Conservation (phyloP, 2,888 invertebrate genomes). For the Therioaphis trifolii region DNA sequence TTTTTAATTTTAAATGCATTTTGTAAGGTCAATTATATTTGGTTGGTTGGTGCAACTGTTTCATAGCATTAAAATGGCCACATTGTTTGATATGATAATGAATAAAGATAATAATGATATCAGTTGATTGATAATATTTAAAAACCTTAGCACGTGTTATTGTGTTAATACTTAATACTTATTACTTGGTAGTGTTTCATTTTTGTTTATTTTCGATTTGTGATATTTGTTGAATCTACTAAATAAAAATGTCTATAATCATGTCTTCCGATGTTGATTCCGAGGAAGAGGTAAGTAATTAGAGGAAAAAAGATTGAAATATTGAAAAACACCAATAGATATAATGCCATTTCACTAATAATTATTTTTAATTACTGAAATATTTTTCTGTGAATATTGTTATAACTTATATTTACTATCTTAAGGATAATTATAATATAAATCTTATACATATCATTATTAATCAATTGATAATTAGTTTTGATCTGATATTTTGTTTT, state of each 20-base stretch:
- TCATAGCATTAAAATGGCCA: background rate
- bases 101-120: too few species aligned
- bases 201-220: background rate
- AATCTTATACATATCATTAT: too few species aligned
- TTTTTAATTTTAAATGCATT: too few species aligned
- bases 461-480: too few species aligned
- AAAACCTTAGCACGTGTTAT: background rate
- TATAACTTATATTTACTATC: too few species aligned
- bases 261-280: conserved; percentile 54
- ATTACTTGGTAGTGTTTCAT: background rate
- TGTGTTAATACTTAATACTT: background rate
- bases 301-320: background rate
- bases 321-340: background rate
- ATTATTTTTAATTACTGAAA: background rate
- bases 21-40: too few species aligned
- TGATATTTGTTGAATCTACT: background rate
- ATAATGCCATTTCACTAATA: too few species aligned
- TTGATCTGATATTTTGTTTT: too few species aligned
- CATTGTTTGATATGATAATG: too few species aligned
- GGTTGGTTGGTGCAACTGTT: background rate
- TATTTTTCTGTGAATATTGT: too few species aligned
- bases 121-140: background rate
- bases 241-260: background rate
- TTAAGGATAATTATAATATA: too few species aligned
- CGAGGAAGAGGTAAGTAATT: conserved; percentile 50